A percentile compares a stretch with the other conserved stretches of the same genome.
These are phyloP conservation scores for Phthorimaea operculella DNA, from an alignment of 1,140 invertebrate genomes.

Conservation along the genomic window DNA sequence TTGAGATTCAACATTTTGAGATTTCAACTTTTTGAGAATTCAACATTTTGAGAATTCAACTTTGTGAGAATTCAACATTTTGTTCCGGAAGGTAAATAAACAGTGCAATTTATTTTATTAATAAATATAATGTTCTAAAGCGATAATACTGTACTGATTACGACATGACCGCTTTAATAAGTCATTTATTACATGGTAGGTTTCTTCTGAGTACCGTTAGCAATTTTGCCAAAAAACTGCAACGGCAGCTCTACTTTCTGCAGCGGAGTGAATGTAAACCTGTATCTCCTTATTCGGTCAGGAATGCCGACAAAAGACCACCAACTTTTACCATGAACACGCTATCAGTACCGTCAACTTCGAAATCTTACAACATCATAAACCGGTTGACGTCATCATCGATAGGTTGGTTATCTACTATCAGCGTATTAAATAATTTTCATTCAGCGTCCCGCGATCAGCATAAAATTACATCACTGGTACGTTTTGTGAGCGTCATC, in stretches of 20 bases:
- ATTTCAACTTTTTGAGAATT: too few relatives aligned
- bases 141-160: background rate
- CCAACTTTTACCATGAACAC: background rate
- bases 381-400: background rate
- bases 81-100: too few relatives aligned
- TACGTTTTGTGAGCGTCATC: slow-evolving; percentile 34
- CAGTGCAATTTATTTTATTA: background rate
- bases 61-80: too few relatives aligned
- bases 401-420: background rate
- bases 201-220: background rate
- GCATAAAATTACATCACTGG: slow-evolving; percentile 44
- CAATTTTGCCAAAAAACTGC: background rate
- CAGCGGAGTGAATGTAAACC: background rate
- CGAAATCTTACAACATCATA: background rate
- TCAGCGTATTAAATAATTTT: slow-evolving; percentile 16
- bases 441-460: slow-evolving; percentile 28
- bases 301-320: background rate
- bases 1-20: too few relatives aligned
- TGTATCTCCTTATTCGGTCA: background rate
- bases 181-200: background rate
- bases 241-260: background rate
- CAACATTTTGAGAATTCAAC: too few relatives aligned
- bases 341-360: background rate
- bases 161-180: too few relatives aligned
- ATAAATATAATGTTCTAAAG: background rate